A percentile compares a stretch with the other conserved stretches of the same genome.
Evolutionary conservation across 2,797 vertebrate species (phyloP).

Genomic region (Orestias chungarensis): DNA sequence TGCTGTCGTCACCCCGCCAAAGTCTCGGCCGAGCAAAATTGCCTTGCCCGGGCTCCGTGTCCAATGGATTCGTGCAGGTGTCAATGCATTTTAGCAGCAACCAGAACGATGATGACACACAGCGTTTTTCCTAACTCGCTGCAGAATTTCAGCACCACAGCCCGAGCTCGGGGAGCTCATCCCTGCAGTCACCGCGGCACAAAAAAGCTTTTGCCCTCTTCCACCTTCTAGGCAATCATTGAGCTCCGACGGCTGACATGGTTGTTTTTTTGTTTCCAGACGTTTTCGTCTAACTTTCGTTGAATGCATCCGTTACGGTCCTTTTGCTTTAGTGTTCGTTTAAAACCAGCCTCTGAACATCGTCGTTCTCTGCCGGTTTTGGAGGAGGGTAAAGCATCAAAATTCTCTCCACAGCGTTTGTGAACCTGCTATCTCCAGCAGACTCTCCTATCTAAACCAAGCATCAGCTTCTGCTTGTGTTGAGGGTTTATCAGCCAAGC

Average conservation of each 20-base stretch:
- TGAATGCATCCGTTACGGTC: background rate
- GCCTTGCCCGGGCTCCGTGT: constrained; percentile 59
- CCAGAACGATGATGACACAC: constrained; percentile 68
- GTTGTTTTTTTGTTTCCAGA: too few species aligned
- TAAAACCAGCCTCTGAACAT: background rate
- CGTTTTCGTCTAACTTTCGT: constrained; percentile 13
- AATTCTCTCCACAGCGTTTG: background rate
- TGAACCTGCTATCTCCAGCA: constrained; percentile 5
- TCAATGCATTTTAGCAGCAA: constrained; percentile 64
- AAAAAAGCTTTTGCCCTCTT: constrained; percentile 27
- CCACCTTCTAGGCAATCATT: background rate
- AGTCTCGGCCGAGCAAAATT: constrained; percentile 58
- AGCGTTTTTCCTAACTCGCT: constrained; percentile 49
- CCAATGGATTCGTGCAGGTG: constrained; percentile 76
- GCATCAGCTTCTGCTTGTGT: constrained; percentile 10
- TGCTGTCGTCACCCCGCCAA: constrained; percentile 34
- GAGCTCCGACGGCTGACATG: background rate
- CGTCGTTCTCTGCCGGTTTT: background rate
- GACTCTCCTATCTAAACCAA: constrained; percentile 12
- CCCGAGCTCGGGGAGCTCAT: constrained; percentile 20
- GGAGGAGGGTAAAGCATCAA: background rate
- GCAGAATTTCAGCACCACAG: constrained; percentile 38
- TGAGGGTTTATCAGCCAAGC: constrained; percentile 35
- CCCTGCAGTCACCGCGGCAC: constrained; percentile 1
- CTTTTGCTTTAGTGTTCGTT: background rate